Base-by-base conservation (phyloP, 2,888 invertebrate genomes). In the Litoditis marina region DNA sequence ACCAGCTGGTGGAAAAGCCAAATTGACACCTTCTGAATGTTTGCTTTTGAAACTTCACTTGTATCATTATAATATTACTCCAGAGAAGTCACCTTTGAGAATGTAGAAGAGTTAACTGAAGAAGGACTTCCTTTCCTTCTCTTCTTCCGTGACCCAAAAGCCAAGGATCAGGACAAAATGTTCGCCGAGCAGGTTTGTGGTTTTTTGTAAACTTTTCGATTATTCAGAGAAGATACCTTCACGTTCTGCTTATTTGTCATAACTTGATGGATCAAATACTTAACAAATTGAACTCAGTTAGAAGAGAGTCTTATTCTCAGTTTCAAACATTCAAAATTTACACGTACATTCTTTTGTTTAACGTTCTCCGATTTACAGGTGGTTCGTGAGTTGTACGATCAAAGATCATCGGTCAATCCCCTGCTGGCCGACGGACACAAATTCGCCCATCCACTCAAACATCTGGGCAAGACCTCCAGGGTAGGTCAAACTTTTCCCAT, bases 61-160 rank as follows among this genome's bases (percentile, higher is more conserved):
- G n/a, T n/a, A n/a, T n/a, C n/a, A n/a, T n/a, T n/a, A n/a, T n/a
- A n/a, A n/a, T n/a, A n/a, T n/a, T n/a, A n/a, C n/a, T n/a, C n/a
- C n/a, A n/a, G 67, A 22, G 68, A 73, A 54, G 98, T 99, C 60
- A 99, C 96, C 0, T 99, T 99, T 85, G 95, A 96, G 85, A 99
- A 99, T 87, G 98, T 98, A 1, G 98, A 98, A 83, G 81, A 81
- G 52, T 63, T 81, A 30, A 81, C 81, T 2, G 81, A 81, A 65
- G 98, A 98, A 85, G 96, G 95, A 32, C 85, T 98, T 79, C 98
- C 98, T 2, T 98, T 99, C 87, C 87, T 99, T 36, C 95, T 99
- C 75, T 86, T 98, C 52, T 99, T 99, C 86, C 92, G 98, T 83
- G 86, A 89, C 74, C 91, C 92, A 0, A 86, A 86, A 63, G 90